Percentiles rank a stretch among this genome's conserved stretches.
These are phyloP conservation scores for Athene cunicularia DNA, from an alignment of 2,113 vertebrate genomes.

Conservation along the genomic window DNA sequence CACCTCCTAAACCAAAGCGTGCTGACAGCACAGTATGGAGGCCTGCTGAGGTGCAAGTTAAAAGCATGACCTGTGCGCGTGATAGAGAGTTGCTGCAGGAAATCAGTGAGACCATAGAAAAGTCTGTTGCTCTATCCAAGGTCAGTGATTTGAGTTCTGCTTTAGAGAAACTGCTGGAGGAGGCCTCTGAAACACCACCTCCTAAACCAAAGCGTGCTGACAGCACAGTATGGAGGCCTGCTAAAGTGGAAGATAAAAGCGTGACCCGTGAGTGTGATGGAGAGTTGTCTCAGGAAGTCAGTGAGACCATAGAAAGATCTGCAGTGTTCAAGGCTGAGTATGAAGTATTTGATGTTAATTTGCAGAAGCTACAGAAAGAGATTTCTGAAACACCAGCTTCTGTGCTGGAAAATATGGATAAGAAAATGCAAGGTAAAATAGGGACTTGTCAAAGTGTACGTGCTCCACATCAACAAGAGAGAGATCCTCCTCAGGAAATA, in stretches of 20 bases:
- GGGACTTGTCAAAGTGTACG: not conserved
- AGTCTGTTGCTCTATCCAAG: not conserved
- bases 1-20: not conserved
- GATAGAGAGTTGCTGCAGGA: not conserved
- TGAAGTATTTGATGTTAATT: not conserved
- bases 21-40: rapidly evolving
- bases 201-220: rapidly evolving
- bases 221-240: not conserved
- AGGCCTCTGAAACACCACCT: not conserved
- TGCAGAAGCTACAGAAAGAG: not conserved
- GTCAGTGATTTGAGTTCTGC: not conserved
- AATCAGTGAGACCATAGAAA: constrained; percentile 14
- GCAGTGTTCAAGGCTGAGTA: not conserved
- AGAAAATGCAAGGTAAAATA: not conserved
- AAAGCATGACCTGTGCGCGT: rapidly evolving
- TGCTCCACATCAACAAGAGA: not conserved
- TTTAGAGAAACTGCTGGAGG: constrained; percentile 1
- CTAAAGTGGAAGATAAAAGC: not conserved
- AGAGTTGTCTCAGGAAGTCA: not conserved
- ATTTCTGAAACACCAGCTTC: not conserved
- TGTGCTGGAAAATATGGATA: not conserved
- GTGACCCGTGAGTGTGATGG: not conserved
- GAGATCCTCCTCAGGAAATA: not conserved
- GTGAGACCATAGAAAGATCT: constrained; percentile 5
- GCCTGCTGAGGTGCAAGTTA: not conserved